phyloP scores from a whole-genome alignment of 2,888 invertebrate species.

The Aquatica leii region DNA sequence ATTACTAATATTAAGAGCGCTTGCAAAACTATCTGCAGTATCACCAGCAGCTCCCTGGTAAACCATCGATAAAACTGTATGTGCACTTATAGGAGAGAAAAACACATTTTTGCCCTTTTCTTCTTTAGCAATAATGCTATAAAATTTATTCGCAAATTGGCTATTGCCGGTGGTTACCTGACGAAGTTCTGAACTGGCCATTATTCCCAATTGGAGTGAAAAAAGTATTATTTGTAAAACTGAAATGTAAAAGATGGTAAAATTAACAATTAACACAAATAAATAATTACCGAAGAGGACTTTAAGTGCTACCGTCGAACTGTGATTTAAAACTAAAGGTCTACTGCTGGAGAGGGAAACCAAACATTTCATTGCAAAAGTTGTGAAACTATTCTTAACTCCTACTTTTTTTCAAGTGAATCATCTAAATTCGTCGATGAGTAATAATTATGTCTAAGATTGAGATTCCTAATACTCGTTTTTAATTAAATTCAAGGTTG shows the following conservation, averaged over 20 bases:
- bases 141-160: conserved; percentile 51
- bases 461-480: background rate
- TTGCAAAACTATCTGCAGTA: conserved; percentile 52
- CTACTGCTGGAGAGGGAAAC: too few species aligned
- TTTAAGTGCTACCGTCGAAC: too few species aligned
- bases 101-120: conserved; percentile 54
- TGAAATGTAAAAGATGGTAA: conserved; percentile 21
- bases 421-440: conserved; percentile 6
- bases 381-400: background rate
- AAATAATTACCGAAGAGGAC: too few species aligned
- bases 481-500: conserved; percentile 1
- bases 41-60: conserved; percentile 56
- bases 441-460: background rate
- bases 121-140: conserved; percentile 46
- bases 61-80: conserved; percentile 57
- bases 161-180: conserved; percentile 50
- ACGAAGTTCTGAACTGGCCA: conserved; percentile 22
- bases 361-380: background rate
- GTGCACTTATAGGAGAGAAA: conserved; percentile 60
- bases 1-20: conserved; percentile 42
- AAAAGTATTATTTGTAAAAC: conserved; percentile 37
- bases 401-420: background rate
- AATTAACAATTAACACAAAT: background rate
- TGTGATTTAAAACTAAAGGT: too few species aligned
- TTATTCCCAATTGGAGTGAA: conserved; percentile 14